Conservation (phyloP, 1,140 invertebrate species). For the Melitaea cinxia region DNA sequence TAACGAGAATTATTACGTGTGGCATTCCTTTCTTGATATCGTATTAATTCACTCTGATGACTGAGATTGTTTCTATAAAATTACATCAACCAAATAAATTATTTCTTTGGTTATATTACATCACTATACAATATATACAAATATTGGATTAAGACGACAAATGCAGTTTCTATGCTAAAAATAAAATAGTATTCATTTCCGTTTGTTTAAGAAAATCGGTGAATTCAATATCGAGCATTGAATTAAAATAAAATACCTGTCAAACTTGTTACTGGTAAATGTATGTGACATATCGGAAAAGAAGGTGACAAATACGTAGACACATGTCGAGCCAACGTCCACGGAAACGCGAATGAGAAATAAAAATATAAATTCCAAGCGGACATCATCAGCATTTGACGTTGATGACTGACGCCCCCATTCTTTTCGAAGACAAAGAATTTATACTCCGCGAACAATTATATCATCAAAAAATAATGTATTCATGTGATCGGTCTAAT, state of each 20-base stretch:
- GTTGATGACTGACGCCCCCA: constrained; percentile 30
- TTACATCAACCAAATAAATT: constrained; percentile 1
- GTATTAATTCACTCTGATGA: constrained; percentile 27
- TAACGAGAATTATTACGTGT: constrained; percentile 73
- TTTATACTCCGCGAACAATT: background rate
- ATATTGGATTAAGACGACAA: background rate
- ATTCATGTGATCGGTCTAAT: background rate
- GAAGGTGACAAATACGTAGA: constrained; percentile 36
- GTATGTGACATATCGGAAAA: constrained; percentile 66
- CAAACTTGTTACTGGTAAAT: constrained; percentile 60
- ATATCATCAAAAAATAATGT: background rate
- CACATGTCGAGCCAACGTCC: constrained; percentile 17
- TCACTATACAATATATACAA: background rate
- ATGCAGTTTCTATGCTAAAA: background rate
- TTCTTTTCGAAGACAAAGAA: constrained; percentile 5
- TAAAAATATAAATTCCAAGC: constrained; percentile 17
- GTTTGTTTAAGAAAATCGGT: background rate
- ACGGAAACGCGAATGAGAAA: constrained; percentile 10
- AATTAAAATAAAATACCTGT: constrained; percentile 20
- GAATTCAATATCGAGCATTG: background rate
- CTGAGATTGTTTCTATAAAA: constrained; percentile 12
- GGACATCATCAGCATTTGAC: constrained; percentile 5
- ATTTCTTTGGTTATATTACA: background rate
- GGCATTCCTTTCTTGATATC: constrained; percentile 54
- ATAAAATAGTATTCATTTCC: background rate